These are phyloP conservation scores for Stenodema calcarata DNA, from an alignment of 2,888 invertebrate genomes.

Conservation along the genomic window DNA sequence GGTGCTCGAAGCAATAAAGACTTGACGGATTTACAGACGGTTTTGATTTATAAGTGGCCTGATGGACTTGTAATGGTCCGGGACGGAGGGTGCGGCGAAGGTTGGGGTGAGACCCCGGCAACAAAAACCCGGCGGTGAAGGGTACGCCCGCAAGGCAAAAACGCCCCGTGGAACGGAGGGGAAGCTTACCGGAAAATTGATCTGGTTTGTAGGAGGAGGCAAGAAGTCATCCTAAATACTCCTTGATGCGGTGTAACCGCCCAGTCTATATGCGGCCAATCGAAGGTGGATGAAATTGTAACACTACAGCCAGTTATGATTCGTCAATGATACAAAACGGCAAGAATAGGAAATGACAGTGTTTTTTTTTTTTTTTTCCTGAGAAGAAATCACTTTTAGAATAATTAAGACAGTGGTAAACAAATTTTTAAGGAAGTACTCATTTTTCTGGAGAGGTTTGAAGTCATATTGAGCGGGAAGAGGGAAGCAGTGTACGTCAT, in stretches of 20 bases:
- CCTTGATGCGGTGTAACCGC: background rate
- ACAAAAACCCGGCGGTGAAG: conserved; percentile 15
- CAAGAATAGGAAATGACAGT: too few relatives aligned
- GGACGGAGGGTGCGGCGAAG: background rate
- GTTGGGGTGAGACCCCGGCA: background rate
- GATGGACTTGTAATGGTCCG: conserved; percentile 46
- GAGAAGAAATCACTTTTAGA: too few relatives aligned
- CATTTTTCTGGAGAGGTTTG: too few relatives aligned
- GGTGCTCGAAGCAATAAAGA: conserved; percentile 16
- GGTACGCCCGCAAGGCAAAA: background rate
- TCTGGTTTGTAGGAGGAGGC: conserved; percentile 25
- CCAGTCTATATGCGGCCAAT: too few relatives aligned
- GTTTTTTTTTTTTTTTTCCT: too few relatives aligned
- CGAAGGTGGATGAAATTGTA: too few relatives aligned
- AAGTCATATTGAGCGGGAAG: too few relatives aligned
- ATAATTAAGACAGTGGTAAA: too few relatives aligned
- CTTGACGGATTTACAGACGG: conserved; percentile 34
- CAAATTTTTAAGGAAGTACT: too few relatives aligned
- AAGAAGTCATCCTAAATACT: background rate
- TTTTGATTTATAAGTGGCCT: conserved; percentile 45
- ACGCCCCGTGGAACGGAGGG: background rate
- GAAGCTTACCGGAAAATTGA: conserved; percentile 43
- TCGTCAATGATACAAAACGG: too few relatives aligned
- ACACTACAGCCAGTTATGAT: too few relatives aligned
- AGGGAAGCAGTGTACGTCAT: too few relatives aligned